Percentiles rank a stretch among this genome's conserved stretches.
Conservation (phyloP, 2,113 vertebrate species). For the Brachyhypopomus gauderio region DNA sequence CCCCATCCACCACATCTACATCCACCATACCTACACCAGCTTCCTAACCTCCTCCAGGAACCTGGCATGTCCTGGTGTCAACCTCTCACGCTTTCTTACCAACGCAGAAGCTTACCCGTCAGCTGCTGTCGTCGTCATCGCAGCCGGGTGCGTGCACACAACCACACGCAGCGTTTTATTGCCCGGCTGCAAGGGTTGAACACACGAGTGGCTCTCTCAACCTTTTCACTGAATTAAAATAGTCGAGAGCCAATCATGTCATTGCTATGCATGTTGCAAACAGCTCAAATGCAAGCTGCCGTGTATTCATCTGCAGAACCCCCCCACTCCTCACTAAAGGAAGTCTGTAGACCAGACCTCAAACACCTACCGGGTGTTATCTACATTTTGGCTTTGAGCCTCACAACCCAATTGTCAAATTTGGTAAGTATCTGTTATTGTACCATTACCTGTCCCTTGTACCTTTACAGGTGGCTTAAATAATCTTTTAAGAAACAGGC, state of each 20-base stretch:
- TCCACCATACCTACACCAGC: too few relatives aligned
- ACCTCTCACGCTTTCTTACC: too few relatives aligned
- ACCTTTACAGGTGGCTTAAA: too few relatives aligned
- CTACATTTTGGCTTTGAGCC: background rate
- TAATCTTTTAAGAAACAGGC: too few relatives aligned
- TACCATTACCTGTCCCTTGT: too few relatives aligned
- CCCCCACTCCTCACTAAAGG: slow-evolving; percentile 35
- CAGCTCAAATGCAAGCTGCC: slow-evolving; percentile 20
- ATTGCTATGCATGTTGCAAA: slow-evolving; percentile 35
- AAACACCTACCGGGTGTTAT: slow-evolving; percentile 34
- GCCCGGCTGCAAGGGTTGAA: background rate
- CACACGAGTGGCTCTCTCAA: background rate
- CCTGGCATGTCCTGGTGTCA: too few relatives aligned
- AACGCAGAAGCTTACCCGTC: too few relatives aligned
- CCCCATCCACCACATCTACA: too few relatives aligned
- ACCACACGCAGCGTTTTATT: background rate
- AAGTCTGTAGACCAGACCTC: slow-evolving; percentile 43
- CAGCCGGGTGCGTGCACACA: background rate
- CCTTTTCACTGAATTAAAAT: background rate
- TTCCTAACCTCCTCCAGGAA: too few relatives aligned
- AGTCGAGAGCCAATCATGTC: slow-evolving; percentile 31
- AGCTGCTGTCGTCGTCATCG: too few relatives aligned
- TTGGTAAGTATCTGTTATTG: slow-evolving; percentile 20
- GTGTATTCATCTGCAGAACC: slow-evolving; percentile 41
- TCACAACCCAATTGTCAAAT: background rate